Evolutionary conservation across 2,888 invertebrate genomes (phyloP).

Genomic region (Drosophila tanythrix): DNA sequence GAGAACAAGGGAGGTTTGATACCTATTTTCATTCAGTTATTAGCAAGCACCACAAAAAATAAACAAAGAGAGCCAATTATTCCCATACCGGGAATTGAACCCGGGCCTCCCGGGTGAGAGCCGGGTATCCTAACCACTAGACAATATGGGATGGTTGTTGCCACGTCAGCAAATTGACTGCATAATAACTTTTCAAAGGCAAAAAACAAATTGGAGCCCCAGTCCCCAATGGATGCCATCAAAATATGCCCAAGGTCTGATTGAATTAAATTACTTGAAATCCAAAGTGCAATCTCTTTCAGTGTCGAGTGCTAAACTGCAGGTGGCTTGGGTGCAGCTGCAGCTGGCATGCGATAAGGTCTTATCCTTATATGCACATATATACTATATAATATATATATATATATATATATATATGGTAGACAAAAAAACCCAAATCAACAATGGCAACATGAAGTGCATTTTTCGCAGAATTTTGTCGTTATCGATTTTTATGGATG

Average conservation of each 20-base stretch:
- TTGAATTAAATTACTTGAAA: conserved; percentile 68
- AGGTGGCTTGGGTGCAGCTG: conserved; percentile 14
- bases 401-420: conserved; percentile 14
- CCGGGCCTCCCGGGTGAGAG: conserved; percentile 77
- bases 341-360: conserved; percentile 40
- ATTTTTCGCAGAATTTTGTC: conserved; percentile 63
- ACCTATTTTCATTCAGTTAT: neutral
- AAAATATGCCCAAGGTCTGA: conserved; percentile 36
- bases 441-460: conserved; percentile 65
- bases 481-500: conserved; percentile 65
- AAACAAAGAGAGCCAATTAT: neutral
- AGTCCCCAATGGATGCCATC: neutral
- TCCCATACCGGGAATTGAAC: conserved; percentile 77
- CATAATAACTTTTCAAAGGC: neutral
- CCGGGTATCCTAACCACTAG: conserved; percentile 79
- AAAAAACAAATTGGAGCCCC: neutral
- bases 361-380: conserved; percentile 36
- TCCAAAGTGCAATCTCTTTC: conserved; percentile 50
- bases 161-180: neutral
- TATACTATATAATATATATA: conserved; percentile 18
- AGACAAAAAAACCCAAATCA: conserved; percentile 32
- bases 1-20: neutral
- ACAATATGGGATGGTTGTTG: conserved; percentile 68
- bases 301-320: conserved; percentile 20
- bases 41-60: neutral